Base-by-base conservation (phyloP, 2,888 invertebrate genomes). In the Ophion slaviceki region DNA sequence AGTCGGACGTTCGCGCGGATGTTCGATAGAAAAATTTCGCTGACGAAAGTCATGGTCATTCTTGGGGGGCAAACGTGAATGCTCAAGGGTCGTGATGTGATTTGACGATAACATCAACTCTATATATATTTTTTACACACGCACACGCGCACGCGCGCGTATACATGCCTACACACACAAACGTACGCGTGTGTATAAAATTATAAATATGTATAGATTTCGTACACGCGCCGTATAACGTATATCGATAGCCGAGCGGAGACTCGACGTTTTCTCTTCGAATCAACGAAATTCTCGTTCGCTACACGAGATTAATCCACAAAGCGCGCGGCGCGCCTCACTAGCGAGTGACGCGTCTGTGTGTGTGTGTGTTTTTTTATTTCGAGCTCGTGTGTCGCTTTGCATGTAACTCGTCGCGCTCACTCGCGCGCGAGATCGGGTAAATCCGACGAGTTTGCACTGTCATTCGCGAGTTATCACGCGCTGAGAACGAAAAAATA, bases 31-130 rank as follows among this genome's bases (percentile, higher is more conserved):
- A 80, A 85, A 45, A 57, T 70, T 79, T 87, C 86, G 88, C 89
- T 91, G 87, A 91, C 88, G 90, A 92, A 91, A 91, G 91, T 91
- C 91, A 91, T 90, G 91, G 91, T 90, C 91, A 89, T 88, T 87
- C 87, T 87, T 88, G 87, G 85, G 87, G 85, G 85, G 84, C 86
- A 88, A 85, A 83, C 84, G 88, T 84, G 88, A 88, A 86, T 82
- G 80, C 85, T 86, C 87, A 78, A 87, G 84, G 86, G 85, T 87
- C 84, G 82, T 82, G 88, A 89, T 91, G 89, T 89, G 88, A 90
- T 83, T 86, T 86, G 77, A 70, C 67, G 75, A 84, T 71, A 84
- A 75, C 70, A 64, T 68, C 68, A 14, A 24, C 53, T 11, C 45
- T 80, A 70, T 57, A 66, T 20, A 47, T 64, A 45, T 67, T 72